phyloP scores from a whole-genome alignment of 2,888 invertebrate genomes.

The Cataglyphis albicans region DNA sequence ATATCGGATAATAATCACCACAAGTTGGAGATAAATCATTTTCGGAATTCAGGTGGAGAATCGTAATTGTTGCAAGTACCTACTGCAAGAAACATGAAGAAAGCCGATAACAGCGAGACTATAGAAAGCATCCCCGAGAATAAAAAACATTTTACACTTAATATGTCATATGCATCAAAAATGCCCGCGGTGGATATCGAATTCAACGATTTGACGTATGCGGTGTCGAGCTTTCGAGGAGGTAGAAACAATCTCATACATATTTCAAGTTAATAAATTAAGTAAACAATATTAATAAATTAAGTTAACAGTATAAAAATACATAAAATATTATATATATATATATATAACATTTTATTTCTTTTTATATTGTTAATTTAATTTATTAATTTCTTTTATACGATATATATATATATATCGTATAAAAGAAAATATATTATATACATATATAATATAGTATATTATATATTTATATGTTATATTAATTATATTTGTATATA shows the following conservation, averaged over 20 bases:
- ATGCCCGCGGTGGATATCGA: slow-evolving; percentile 93
- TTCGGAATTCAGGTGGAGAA: neutral
- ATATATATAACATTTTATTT: no score
- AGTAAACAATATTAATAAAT: no score
- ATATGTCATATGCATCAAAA: slow-evolving; percentile 87
- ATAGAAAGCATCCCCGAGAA: neutral
- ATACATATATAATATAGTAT: neutral
- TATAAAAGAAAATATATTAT: no score
- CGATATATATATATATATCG: no score
- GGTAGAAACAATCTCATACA: slow-evolving; percentile 84
- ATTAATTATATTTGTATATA: neutral
- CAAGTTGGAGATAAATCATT: slow-evolving; percentile 13
- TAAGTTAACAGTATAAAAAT: neutral
- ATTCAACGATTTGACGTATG: slow-evolving; percentile 93
- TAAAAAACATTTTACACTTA: neutral
- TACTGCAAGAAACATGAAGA: slow-evolving; percentile 13
- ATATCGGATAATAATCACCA: slow-evolving; percentile 28
- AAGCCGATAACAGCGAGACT: neutral
- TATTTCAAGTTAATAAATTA: neutral
- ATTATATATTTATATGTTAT: neutral
- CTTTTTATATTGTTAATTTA: no score
- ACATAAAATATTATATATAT: neutral
- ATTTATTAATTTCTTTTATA: no score
- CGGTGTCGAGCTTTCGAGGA: slow-evolving; percentile 91
- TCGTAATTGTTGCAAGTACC: slow-evolving; percentile 34